Conservation (phyloP, 2,113 vertebrate genomes). For the Cranoglanis bouderius region DNA sequence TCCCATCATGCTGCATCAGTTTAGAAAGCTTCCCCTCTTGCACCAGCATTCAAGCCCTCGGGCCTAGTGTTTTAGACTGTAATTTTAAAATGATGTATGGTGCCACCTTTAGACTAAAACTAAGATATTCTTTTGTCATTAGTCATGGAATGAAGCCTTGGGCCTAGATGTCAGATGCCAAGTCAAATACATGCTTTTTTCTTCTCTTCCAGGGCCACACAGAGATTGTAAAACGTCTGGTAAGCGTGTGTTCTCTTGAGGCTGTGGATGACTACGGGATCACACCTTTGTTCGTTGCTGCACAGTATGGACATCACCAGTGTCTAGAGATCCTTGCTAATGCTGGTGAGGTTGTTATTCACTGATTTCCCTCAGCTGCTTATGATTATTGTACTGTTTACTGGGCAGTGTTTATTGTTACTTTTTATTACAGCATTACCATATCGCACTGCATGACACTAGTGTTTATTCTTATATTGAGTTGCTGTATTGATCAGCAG, state of each 20-base stretch:
- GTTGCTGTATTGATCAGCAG: background rate
- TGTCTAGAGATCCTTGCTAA: constrained; percentile 74
- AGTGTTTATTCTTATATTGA: background rate
- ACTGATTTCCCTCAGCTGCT: constrained; percentile 28
- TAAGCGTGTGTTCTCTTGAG: constrained; percentile 68
- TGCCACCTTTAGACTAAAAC: background rate
- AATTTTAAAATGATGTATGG: background rate
- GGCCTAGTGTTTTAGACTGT: background rate
- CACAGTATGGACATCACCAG: constrained; percentile 80
- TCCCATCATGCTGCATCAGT: background rate
- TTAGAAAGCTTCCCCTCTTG: background rate
- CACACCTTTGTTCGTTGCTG: constrained; percentile 81
- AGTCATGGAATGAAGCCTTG: background rate
- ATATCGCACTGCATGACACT: background rate
- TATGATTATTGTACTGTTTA: constrained; percentile 9
- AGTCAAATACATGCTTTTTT: background rate
- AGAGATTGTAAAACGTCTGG: constrained; percentile 76
- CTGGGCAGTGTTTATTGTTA: constrained; percentile 16
- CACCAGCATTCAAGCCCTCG: background rate
- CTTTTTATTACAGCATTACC: constrained; percentile 14
- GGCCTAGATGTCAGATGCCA: background rate
- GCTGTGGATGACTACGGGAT: constrained; percentile 79
- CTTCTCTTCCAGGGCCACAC: constrained; percentile 74
- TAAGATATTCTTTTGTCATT: background rate
- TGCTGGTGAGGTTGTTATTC: constrained; percentile 65